Percentiles rank a stretch among this genome's conserved stretches.
phyloP scores from a whole-genome alignment of 1,140 invertebrate genomes.

The Paralvinella palmiformis region DNA sequence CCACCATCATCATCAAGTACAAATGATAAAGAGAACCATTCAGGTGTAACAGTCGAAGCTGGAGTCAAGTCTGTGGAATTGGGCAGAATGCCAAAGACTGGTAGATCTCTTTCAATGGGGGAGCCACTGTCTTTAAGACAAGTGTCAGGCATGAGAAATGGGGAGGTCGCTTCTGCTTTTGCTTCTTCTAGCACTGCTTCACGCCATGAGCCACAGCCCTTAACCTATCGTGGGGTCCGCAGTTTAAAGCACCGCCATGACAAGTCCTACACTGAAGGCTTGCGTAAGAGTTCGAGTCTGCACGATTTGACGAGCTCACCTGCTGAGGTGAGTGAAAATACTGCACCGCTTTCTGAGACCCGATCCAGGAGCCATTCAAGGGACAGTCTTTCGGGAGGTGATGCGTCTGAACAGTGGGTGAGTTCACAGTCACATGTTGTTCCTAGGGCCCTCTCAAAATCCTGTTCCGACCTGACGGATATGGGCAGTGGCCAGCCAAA shows the following conservation, averaged over 20 bases:
- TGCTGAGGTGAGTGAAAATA: neutral
- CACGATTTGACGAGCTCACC: constrained; percentile 35
- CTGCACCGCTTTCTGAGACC: neutral
- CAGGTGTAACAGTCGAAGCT: no score
- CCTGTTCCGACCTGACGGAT: neutral
- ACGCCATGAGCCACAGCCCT: constrained; percentile 16
- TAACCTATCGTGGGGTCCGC: constrained; percentile 41
- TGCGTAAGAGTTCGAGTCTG: constrained; percentile 43
- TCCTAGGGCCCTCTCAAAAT: neutral
- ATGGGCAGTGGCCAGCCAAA: neutral
- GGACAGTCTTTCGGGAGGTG: neutral
- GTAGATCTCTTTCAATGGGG: no score
- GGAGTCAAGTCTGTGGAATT: no score
- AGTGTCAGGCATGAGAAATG: no score
- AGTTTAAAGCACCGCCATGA: constrained; percentile 45
- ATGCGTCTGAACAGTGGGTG: neutral
- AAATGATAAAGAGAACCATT: no score
- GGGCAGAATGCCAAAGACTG: no score
- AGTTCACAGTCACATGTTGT: neutral
- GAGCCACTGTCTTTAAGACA: no score
- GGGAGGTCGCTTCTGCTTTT: no score
- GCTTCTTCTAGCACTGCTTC: no score
- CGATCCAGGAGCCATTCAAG: neutral
- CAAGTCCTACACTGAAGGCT: constrained; percentile 36
- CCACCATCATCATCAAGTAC: no score